Evolutionary conservation across 2,113 vertebrate genomes (phyloP).

Genomic region (Salvelinus sp.): DNA sequence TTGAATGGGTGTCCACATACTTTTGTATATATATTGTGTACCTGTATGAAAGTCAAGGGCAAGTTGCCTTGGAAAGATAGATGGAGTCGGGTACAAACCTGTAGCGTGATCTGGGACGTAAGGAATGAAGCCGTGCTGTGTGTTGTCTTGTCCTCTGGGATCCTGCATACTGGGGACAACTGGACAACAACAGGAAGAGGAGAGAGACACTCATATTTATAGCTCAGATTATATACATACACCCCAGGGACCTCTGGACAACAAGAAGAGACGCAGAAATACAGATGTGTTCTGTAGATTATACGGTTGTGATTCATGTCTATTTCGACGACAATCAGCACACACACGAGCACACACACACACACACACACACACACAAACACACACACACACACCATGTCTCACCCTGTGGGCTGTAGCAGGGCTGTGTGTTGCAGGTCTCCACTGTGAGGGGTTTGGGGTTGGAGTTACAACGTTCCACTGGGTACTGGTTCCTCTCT

Average conservation of each 20-base stretch:
- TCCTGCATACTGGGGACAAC: constrained; percentile 87
- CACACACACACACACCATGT: neutral
- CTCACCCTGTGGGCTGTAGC: constrained; percentile 84
- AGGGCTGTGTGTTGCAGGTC: constrained; percentile 87
- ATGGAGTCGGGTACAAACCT: constrained; percentile 33
- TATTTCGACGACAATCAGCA: constrained; percentile 83
- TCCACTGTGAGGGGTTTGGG: constrained; percentile 78
- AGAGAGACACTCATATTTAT: neutral
- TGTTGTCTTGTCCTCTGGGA: constrained; percentile 73
- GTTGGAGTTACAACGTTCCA: constrained; percentile 69
- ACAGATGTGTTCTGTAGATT: no score
- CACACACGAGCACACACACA: constrained; percentile 72
- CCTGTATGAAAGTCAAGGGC: no score
- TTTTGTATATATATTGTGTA: no score
- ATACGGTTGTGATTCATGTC: constrained; percentile 76
- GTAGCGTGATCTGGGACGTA: constrained; percentile 58
- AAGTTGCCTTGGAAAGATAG: no score
- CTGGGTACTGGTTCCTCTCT: constrained; percentile 75
- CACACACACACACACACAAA: no score
- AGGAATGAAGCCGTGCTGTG: constrained; percentile 63
- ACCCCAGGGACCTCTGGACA: constrained; percentile 82
- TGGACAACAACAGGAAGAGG: constrained; percentile 54
- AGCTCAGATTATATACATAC: neutral
- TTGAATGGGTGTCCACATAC: neutral
- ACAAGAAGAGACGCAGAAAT: neutral